Evolutionary conservation across 2,797 vertebrate genomes (phyloP).

Genomic region (Simalia tracyae): DNA sequence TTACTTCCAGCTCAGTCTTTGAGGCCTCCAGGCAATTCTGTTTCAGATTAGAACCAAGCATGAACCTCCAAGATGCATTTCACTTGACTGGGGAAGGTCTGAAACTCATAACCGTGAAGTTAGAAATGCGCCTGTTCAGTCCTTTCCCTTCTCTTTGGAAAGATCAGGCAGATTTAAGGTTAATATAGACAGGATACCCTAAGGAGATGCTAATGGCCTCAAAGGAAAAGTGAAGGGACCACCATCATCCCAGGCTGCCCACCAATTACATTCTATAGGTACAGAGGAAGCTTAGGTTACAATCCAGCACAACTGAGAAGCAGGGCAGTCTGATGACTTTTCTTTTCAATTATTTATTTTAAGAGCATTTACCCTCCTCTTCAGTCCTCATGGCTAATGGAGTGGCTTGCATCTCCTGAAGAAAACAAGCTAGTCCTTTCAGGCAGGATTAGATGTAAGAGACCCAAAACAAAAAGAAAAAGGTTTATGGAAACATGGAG

Average conservation of each 20-base stretch:
- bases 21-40: conserved; percentile 65
- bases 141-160: conserved; percentile 53
- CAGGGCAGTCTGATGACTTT: conserved; percentile 19
- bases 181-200: conserved; percentile 41
- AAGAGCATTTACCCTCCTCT: background rate
- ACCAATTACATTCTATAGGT: background rate
- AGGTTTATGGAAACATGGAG: background rate
- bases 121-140: conserved; percentile 53
- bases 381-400: conserved; percentile 1
- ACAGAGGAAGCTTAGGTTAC: conserved; percentile 26
- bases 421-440: conserved; percentile 22
- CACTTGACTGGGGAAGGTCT: conserved; percentile 60
- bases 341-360: conserved; percentile 28
- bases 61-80: conserved; percentile 62
- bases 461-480: background rate
- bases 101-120: conserved; percentile 61
- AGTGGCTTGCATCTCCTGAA: background rate
- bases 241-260: background rate
- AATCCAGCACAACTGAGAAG: background rate
- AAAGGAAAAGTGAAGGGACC: background rate
- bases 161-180: conserved; percentile 61
- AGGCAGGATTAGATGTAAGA: background rate
- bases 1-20: conserved; percentile 63
- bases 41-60: conserved; percentile 69
- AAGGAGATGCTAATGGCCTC: conserved; percentile 6